Percentiles rank a stretch among this genome's conserved stretches.
phyloP scores from a whole-genome alignment of 2,113 vertebrate genomes.

The Zosterops borbonicus region DNA sequence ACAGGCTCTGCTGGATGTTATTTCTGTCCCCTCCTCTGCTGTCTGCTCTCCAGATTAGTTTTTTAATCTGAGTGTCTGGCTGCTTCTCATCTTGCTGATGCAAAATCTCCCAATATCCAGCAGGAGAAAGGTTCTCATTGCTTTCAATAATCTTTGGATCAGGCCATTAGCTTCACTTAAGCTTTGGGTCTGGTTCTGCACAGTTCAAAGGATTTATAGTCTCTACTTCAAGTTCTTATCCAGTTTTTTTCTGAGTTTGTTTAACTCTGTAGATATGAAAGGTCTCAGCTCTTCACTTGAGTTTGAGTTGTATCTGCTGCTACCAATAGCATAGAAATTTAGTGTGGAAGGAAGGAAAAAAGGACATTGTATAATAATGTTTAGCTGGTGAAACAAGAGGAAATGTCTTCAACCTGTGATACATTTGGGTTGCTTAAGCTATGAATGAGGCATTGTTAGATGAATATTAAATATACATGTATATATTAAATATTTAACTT shows the following conservation, averaged over 20 bases:
- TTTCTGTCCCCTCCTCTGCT: background rate
- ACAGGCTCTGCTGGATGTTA: background rate
- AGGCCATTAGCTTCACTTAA: background rate
- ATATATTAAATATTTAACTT: constrained; percentile 62
- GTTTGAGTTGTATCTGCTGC: background rate
- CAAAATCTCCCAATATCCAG: background rate
- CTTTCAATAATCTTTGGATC: background rate
- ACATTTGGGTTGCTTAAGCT: constrained; percentile 27
- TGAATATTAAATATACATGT: constrained; percentile 58
- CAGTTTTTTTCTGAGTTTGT: background rate
- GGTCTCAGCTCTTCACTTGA: background rate
- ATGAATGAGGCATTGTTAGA: constrained; percentile 60
- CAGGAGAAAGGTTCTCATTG: background rate
- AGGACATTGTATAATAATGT: background rate
- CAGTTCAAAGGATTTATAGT: background rate
- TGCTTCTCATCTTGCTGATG: background rate
- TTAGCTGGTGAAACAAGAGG: constrained; percentile 45
- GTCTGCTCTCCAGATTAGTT: background rate
- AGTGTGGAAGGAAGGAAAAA: constrained; percentile 38
- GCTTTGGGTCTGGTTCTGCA: background rate
- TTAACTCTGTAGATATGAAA: background rate
- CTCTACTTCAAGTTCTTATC: background rate
- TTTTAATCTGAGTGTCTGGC: background rate
- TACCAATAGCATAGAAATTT: background rate
- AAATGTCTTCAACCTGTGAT: constrained; percentile 48